A percentile compares a stretch with the other conserved stretches of the same genome.
phyloP scores from a whole-genome alignment of 2,888 invertebrate species.

The Mythimna ferrago region DNA sequence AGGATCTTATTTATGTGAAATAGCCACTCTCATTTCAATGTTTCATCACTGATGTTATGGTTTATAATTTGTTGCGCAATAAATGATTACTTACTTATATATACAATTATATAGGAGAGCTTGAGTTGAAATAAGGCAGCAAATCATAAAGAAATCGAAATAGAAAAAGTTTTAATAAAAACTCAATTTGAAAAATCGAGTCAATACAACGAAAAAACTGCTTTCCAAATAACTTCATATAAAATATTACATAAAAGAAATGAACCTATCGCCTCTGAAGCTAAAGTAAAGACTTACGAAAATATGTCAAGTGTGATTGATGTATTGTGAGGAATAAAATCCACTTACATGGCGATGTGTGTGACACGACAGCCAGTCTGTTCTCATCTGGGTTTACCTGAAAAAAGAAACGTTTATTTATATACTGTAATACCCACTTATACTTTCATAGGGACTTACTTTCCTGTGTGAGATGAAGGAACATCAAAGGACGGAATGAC shows the following conservation, averaged over 20 bases:
- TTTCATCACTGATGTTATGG: no score
- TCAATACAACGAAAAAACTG: conserved; percentile 12
- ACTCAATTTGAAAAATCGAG: conserved; percentile 6
- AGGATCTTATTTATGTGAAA: no score
- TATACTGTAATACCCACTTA: conserved; percentile 52
- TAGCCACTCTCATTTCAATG: no score
- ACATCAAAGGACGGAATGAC: conserved; percentile 49
- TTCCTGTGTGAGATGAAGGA: conserved; percentile 22
- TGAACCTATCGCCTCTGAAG: conserved; percentile 62
- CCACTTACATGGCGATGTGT: conserved; percentile 86
- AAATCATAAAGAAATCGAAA: conserved; percentile 5
- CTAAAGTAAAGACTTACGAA: conserved; percentile 61
- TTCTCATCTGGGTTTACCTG: conserved; percentile 88
- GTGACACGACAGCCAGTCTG: conserved; percentile 83
- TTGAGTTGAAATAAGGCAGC: background rate
- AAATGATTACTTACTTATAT: no score
- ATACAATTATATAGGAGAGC: background rate
- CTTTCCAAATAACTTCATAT: conserved; percentile 19
- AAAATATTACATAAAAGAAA: conserved; percentile 60
- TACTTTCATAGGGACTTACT: conserved; percentile 45
- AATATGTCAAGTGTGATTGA: conserved; percentile 76
- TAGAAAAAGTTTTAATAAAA: conserved; percentile 10
- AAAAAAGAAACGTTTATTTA: conserved; percentile 65
- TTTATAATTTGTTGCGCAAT: no score
- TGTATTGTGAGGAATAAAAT: conserved; percentile 69